Evolutionary conservation across 64 coral and sea anemone genomes (phyloP).

Genomic region (Actinia equina): DNA sequence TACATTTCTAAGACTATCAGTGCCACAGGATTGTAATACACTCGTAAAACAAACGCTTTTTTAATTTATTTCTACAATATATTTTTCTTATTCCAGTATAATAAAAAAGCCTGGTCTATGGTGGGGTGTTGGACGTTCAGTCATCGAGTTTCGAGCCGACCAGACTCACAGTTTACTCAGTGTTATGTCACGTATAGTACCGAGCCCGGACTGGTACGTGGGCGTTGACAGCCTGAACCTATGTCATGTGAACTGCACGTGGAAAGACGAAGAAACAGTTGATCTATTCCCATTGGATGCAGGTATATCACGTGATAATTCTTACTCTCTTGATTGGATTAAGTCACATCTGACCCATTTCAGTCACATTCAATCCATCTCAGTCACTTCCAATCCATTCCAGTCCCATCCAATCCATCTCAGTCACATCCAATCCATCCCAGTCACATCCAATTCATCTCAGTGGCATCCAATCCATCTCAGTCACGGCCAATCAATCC

Average conservation of each 20-base stretch:
- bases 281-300: conserved; percentile 79
- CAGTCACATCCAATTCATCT: no score
- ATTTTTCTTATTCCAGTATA: neutral
- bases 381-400: no score
- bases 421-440: no score
- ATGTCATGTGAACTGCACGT: conserved; percentile 78
- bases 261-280: conserved; percentile 54
- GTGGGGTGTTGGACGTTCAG: conserved; percentile 34
- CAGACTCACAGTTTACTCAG: conserved; percentile 57
- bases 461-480: no score
- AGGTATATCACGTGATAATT: conserved; percentile 38
- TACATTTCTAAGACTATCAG: no score
- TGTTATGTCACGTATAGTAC: conserved; percentile 59
- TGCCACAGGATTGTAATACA: no score
- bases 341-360: no score
- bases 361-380: no score
- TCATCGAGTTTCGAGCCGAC: conserved; percentile 55
- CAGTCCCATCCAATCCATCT: no score
- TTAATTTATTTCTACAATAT: neutral
- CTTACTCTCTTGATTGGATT: neutral
- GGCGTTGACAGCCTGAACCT: conserved; percentile 83
- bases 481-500: no score
- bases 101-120: conserved; percentile 53
- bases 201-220: conserved; percentile 94
- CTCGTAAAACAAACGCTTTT: neutral